phyloP scores from a whole-genome alignment of 2,888 invertebrate genomes.

The Melinaea marsaeus region DNA sequence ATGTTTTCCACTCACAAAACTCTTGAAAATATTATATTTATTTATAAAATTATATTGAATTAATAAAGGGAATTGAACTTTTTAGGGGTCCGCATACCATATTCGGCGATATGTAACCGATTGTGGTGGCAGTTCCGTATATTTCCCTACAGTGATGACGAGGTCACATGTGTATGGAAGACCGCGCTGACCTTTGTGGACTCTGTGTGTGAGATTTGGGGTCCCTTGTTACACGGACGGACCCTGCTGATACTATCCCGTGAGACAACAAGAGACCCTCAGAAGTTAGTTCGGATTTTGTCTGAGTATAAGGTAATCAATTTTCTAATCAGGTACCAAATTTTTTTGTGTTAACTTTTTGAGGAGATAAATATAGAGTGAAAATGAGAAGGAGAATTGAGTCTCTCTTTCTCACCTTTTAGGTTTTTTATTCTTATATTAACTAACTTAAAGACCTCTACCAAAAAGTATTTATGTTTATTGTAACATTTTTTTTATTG shows the following conservation, averaged over 20 bases:
- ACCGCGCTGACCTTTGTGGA: conserved; percentile 95
- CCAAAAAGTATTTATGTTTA: too few relatives aligned
- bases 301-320: conserved; percentile 81
- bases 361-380: too few relatives aligned
- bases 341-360: too few relatives aligned
- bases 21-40: too few relatives aligned
- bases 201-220: conserved; percentile 92
- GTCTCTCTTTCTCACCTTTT: too few relatives aligned
- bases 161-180: conserved; percentile 89
- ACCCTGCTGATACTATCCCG: conserved; percentile 86
- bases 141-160: conserved; percentile 84
- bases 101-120: conserved; percentile 87
- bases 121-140: conserved; percentile 92
- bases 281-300: conserved; percentile 82
- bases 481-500: too few relatives aligned
- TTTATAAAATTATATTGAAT: too few relatives aligned
- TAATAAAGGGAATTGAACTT: background rate
- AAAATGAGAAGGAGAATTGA: too few relatives aligned
- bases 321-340: background rate
- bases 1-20: too few relatives aligned
- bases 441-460: too few relatives aligned
- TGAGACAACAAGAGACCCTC: conserved; percentile 86
- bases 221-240: conserved; percentile 84
- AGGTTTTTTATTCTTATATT: too few relatives aligned
- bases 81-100: conserved; percentile 87